Base-by-base conservation (phyloP, 92 coral and sea anemone species). In the Epizoanthus illoricatus region DNA sequence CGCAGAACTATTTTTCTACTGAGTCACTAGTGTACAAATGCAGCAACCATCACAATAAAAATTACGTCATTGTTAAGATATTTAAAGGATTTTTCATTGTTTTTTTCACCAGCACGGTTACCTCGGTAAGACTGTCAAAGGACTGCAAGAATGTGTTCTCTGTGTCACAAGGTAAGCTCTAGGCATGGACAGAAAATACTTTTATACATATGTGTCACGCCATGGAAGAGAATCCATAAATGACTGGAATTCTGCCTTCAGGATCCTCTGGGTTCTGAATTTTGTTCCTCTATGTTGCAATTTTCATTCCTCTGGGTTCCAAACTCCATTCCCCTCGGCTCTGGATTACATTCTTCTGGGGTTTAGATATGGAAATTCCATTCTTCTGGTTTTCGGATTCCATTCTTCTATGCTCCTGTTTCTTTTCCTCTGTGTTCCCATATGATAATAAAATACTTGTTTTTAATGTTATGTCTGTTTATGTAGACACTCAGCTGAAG, bases 111-210 rank as follows among this genome's bases (percentile, higher is more conserved):
- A 95, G 98, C 84, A 91, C 96, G 36, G 98, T 95, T 0, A 95
- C 98, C 13, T 91, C 98, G 0, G 98, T 95, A 17, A 90, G 97
- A 58, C 85, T 95, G 69, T 95, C 98, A 7, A 90, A 84, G 69
- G 98, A 95, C 85, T 94, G 98, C 74, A 93, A 89, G 65, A 76
- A 88, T 69, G 97, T 95, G 39, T 95, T 95, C 76, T 93, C 98
- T 16, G 98, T 95, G 70, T 95, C 98, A 10, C 98, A 95, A 93
- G 98, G 98, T 95, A 72, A 55, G 80, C 0, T 61, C 33, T n/a
- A 56, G 49, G 12, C 8, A 54, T 69, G 71, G 62, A 64, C 69
- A 42, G 72, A 7, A 49, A 20, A 59, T 73, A 36, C 21, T 0
- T 23, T 45, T 39, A 52, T 43, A 3, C 62, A 49, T 11, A 49